phyloP scores from a whole-genome alignment of 2,113 vertebrate species.

The human (Homo sapiens) region DNA sequence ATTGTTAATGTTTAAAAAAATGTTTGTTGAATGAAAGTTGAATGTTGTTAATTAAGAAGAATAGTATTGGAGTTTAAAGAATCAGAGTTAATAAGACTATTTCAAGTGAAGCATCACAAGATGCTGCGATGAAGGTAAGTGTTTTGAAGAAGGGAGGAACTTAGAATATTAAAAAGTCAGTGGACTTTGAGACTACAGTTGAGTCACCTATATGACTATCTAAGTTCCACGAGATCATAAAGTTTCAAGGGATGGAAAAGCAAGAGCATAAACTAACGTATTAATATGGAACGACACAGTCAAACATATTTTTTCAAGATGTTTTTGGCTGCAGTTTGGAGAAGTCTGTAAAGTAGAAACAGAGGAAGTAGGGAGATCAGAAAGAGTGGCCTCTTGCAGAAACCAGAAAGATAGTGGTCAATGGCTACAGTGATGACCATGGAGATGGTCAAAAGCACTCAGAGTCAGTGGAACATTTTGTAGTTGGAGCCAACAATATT shows the following conservation, averaged over 20 bases:
- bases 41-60: neutral
- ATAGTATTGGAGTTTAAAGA: neutral
- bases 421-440: neutral
- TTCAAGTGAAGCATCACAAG: neutral
- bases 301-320: neutral
- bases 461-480: neutral
- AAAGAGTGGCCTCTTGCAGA: neutral
- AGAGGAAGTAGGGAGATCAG: neutral
- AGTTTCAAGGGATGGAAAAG: neutral
- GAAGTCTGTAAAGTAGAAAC: neutral
- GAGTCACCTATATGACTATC: neutral
- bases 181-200: neutral
- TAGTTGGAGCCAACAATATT: neutral
- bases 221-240: neutral
- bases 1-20: neutral
- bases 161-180: neutral
- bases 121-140: neutral
- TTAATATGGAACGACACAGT: neutral
- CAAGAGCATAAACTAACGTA: neutral
- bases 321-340: neutral
- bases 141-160: neutral
- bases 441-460: neutral
- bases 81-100: neutral
- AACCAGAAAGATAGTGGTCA: neutral
- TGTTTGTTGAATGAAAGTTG: neutral